Percentiles rank a stretch among this genome's conserved stretches.
phyloP scores from a whole-genome alignment of 1,140 invertebrate genomes.

The Drosophila truncata region DNA sequence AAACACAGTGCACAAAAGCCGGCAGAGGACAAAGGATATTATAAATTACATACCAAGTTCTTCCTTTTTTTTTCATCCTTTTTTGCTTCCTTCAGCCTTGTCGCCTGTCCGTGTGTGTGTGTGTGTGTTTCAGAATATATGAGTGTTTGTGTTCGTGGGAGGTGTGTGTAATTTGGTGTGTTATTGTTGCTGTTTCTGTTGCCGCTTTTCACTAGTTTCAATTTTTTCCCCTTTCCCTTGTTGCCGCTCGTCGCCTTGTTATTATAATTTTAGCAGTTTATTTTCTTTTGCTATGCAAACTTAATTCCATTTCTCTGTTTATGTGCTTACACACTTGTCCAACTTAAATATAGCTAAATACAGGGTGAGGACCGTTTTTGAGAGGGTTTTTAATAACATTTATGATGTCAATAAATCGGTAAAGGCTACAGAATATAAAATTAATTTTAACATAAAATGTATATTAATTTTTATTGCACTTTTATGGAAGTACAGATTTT shows the following conservation, averaged over 20 bases:
- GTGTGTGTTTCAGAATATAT: constrained; percentile 8
- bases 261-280: constrained; percentile 83
- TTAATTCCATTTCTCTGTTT: constrained; percentile 85
- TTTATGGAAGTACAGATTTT: background rate
- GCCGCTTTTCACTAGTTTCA: constrained; percentile 62
- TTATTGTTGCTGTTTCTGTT: constrained; percentile 50
- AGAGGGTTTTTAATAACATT: background rate
- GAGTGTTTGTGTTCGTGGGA: constrained; percentile 15
- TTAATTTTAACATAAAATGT: no score
- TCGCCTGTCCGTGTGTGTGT: constrained; percentile 5
- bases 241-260: constrained; percentile 46
- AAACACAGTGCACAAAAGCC: constrained; percentile 58
- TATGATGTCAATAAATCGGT: no score
- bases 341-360: constrained; percentile 63
- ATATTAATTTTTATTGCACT: background rate
- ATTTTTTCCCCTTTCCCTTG: constrained; percentile 43
- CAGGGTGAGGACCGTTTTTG: constrained; percentile 10
- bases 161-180: constrained; percentile 46
- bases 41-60: constrained; percentile 79
- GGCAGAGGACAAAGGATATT: constrained; percentile 73
- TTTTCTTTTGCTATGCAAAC: constrained; percentile 83
- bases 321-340: constrained; percentile 83
- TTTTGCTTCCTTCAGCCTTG: constrained; percentile 42
- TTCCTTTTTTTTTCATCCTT: constrained; percentile 22
- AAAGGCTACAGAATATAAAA: no score